Conservation (phyloP, 2,113 vertebrate genomes). For the Gambusia holbrooki region DNA sequence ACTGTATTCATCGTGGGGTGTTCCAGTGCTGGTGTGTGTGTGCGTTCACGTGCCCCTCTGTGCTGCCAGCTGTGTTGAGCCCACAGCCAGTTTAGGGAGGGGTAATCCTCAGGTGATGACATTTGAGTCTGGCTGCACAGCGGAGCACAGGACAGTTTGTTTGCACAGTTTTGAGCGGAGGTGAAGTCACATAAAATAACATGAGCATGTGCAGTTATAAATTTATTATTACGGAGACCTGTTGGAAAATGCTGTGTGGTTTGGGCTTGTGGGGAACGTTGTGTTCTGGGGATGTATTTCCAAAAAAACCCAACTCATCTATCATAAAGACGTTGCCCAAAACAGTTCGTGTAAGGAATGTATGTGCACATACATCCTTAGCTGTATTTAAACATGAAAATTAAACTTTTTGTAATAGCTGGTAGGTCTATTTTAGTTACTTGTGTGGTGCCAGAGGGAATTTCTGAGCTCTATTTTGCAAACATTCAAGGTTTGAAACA, state of each 20-base stretch:
- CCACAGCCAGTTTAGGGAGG: constrained; percentile 17
- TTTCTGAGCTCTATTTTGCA: background rate
- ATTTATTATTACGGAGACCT: background rate
- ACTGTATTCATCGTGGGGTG: background rate
- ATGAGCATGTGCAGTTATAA: constrained; percentile 2
- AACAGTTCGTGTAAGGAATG: background rate
- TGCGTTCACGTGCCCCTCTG: constrained; percentile 1
- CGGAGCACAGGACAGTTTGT: background rate
- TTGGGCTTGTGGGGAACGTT: background rate
- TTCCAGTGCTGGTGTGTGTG: background rate
- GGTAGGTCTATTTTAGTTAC: background rate
- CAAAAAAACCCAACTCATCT: background rate
- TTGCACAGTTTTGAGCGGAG: background rate
- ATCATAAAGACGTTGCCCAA: background rate
- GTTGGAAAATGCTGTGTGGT: background rate
- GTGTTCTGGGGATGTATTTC: background rate
- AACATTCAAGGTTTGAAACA: background rate
- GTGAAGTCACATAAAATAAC: constrained; percentile 12
- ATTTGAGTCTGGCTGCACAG: constrained; percentile 30
- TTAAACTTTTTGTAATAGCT: background rate
- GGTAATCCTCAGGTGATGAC: constrained; percentile 57
- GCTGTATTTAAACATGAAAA: background rate
- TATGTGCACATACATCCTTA: background rate
- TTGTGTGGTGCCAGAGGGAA: background rate
- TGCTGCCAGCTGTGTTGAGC: constrained; percentile 7